phyloP scores from a whole-genome alignment of 1,140 invertebrate species.

The Telenomus remus region DNA sequence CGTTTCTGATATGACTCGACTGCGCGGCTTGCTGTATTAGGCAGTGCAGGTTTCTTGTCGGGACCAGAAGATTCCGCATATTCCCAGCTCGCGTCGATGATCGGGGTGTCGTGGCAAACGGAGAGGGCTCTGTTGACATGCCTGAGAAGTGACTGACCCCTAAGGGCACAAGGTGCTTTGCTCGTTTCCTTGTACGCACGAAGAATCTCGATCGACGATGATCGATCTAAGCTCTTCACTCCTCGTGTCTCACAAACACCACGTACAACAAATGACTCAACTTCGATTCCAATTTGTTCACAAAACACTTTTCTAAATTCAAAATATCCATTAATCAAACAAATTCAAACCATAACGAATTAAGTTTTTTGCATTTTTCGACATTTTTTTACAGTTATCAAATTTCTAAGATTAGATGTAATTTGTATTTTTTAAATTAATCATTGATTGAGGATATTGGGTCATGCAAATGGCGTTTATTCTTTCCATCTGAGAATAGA shows the following conservation, averaged over 20 bases:
- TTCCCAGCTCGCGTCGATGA: conserved; percentile 34
- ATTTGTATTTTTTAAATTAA: no score
- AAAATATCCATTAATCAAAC: no score
- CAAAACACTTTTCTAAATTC: no score
- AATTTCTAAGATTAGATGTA: no score
- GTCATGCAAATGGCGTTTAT: no score
- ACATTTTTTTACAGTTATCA: no score
- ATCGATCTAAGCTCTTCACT: conserved; percentile 53
- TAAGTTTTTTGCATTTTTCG: no score
- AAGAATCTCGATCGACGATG: conserved; percentile 63
- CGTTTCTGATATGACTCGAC: conserved; percentile 56
- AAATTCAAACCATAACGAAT: no score
- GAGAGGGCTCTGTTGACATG: conserved; percentile 45
- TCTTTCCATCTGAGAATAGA: no score
- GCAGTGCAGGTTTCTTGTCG: conserved; percentile 67
- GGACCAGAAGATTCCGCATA: conserved; percentile 63
- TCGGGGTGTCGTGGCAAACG: conserved; percentile 43
- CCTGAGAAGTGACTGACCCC: conserved; percentile 69
- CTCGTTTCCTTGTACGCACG: conserved; percentile 65
- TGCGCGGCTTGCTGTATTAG: conserved; percentile 74
- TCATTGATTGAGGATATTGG: no score
- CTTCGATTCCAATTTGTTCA: conserved; percentile 44
- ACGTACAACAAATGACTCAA: conserved; percentile 16
- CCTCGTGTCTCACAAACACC: conserved; percentile 30
- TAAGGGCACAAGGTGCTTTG: conserved; percentile 60